phyloP scores from a whole-genome alignment of 2,797 vertebrate genomes.

The Esox lucius region DNA sequence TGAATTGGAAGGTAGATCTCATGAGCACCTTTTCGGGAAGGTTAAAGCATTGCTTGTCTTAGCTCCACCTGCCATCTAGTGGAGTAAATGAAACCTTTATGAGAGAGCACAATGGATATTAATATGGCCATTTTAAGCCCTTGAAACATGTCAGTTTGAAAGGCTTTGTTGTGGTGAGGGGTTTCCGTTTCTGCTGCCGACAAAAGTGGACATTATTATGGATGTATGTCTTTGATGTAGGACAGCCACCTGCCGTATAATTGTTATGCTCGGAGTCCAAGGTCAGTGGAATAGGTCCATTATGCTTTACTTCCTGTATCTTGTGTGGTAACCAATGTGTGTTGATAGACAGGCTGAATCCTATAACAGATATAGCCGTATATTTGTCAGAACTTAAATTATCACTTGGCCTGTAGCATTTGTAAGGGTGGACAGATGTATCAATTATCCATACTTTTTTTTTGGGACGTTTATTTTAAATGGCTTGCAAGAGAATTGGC shows the following conservation, averaged over 20 bases:
- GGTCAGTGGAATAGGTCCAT: neutral
- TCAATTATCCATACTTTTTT: neutral
- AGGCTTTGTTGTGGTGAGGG: neutral
- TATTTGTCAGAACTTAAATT: neutral
- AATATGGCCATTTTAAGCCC: neutral
- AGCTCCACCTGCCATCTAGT: constrained; percentile 77
- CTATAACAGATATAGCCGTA: neutral
- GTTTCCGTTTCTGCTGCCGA: neutral
- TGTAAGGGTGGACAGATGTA: neutral
- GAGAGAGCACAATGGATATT: neutral
- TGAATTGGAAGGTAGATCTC: constrained; percentile 68
- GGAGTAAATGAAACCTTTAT: constrained; percentile 43
- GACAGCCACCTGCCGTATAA: neutral
- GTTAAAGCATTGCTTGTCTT: constrained; percentile 22
- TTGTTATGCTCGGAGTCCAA: neutral
- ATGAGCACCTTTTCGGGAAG: constrained; percentile 36
- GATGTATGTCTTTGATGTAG: neutral
- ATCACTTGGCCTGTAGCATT: neutral
- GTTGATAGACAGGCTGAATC: neutral
- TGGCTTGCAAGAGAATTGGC: neutral
- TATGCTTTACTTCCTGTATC: neutral
- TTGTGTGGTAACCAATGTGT: neutral
- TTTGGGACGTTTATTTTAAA: too few species aligned
- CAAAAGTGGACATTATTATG: neutral
- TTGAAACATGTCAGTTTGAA: neutral